Evolutionary conservation across 2,797 vertebrate genomes (phyloP), one percentile per base, ranked within the genome.

Genomic region (Scleropages formosus): DNA sequence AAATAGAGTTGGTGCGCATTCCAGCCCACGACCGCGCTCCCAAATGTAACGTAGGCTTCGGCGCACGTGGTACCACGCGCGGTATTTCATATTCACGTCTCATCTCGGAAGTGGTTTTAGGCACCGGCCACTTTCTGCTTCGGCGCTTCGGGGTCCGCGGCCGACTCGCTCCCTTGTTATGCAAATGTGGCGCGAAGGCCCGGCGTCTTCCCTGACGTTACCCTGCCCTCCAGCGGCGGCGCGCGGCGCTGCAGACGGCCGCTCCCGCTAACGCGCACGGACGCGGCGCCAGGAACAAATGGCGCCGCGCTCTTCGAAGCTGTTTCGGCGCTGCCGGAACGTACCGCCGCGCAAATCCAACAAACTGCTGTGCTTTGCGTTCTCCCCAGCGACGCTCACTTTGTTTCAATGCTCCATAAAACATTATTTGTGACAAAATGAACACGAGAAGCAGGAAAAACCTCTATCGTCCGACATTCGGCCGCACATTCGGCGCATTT

Each of bases 141-240:
- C 18, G 26, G n/a, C 26, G 0, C 13, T 39, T 64, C 39, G 6
- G 16, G 64, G 64, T 71, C 24, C 68, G 53, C 7, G 49, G 47
- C 20, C 46, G 26, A 49, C 24, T 53, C n/a, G n/a, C n/a, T n/a
- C n/a, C 27, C 7, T 18, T 53, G 47, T 27, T 51, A 53, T 27
- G 51, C 51, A 71, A 71, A 71, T 56, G 0, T 20, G 58, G 0
- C 13, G 27, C 58, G 44, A 20, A 47, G 2, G 22, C 47, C 1
- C 22, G 15, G 68, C 26, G n/a, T 11, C 20, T 15, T 24, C 51
- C 10, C 2, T n/a, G 20, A 53, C 18, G 15, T 15, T 53, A 51
- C 47, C 49, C 68, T 56, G 47, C 24, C 49, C 68, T 70, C 68
- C 56, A 49, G 22, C 70, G 68, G 49, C 27, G 47, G 27, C 51